A percentile compares a stretch with the other conserved stretches of the same genome.
Conservation (phyloP, 2,797 vertebrate genomes). For the Lophura swinhoii region DNA sequence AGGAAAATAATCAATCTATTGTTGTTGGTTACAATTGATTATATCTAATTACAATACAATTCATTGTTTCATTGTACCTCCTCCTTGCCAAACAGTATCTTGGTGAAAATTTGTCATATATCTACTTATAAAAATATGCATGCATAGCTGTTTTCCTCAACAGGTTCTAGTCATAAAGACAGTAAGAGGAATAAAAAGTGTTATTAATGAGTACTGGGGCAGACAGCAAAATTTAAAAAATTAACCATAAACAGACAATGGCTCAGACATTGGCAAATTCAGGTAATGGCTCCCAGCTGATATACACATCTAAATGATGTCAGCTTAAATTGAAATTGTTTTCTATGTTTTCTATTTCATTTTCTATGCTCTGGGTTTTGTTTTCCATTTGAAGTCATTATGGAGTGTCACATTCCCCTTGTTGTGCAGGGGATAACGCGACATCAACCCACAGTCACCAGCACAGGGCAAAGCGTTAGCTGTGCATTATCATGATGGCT, state of each 20-base stretch:
- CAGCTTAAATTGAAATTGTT: neutral
- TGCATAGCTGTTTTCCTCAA: neutral
- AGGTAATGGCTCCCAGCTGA: neutral
- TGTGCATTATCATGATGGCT: neutral
- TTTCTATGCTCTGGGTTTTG: neutral
- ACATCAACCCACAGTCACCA: neutral
- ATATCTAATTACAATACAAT: slow-evolving; percentile 23
- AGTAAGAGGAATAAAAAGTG: neutral
- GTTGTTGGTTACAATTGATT: slow-evolving; percentile 19
- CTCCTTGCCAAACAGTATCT: neutral
- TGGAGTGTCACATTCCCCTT: neutral
- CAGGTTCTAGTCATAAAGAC: neutral
- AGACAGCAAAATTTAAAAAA: neutral
- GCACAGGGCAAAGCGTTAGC: neutral
- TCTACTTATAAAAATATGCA: neutral
- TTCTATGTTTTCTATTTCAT: neutral
- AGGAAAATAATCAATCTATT: neutral
- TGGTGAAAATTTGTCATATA: neutral
- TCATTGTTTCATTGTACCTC: slow-evolving; percentile 13
- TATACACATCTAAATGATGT: neutral
- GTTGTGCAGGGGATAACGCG: neutral
- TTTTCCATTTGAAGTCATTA: neutral
- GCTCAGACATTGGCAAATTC: neutral
- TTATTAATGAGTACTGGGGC: neutral
- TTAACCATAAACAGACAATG: neutral